Base-by-base conservation (phyloP, 2,888 invertebrate species). In the Euphydryas editha region DNA sequence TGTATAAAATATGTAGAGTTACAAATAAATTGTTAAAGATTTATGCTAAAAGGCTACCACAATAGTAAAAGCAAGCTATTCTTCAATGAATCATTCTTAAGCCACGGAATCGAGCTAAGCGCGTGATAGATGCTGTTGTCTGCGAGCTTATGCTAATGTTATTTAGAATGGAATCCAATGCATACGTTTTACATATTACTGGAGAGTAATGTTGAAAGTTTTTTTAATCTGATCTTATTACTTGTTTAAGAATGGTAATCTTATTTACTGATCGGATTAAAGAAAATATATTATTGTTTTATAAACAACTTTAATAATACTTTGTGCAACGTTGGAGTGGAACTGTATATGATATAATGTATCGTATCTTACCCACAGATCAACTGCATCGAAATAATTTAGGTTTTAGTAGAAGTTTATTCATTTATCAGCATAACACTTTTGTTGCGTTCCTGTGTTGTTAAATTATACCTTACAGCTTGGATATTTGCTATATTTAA, bases 1-100 rank as follows among this genome's bases (percentile, higher is more conserved):
- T 44, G 42, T 39, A 39, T 15, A 39, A 39, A 5, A 15, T n/a
- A 44, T n/a, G n/a, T n/a, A 15, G 42, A 44, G n/a, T 44, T 44
- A 44, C n/a, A 44, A 15, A n/a, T 44, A 42, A 42, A 42, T 15
- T n/a, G 42, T n/a, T 15, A 44, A 44, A 44, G 15, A 44, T 44
- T 44, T 44, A 44, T 44, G 4, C 24, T 24, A 8, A 24, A 20
- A 20, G 21, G 24, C 15, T 15, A 49, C 49, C 15, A 51, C 24
- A 51, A 21, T 15, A 51, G 15, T 51, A 51, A 51, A 51, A 51
- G 20, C 47, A 47, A 51, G 49, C 49, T 24, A 47, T 47, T 51
- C 49, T 24, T 7, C 49, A 7, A 51, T 51, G 24, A 51, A 51
- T 24, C 49, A 51, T 15, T 51, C 49, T 24, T 46, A 51, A 51